These are phyloP conservation scores for Hippopotamus amphibius DNA, from an alignment of 2,113 vertebrate genomes.

Conservation along the genomic window DNA sequence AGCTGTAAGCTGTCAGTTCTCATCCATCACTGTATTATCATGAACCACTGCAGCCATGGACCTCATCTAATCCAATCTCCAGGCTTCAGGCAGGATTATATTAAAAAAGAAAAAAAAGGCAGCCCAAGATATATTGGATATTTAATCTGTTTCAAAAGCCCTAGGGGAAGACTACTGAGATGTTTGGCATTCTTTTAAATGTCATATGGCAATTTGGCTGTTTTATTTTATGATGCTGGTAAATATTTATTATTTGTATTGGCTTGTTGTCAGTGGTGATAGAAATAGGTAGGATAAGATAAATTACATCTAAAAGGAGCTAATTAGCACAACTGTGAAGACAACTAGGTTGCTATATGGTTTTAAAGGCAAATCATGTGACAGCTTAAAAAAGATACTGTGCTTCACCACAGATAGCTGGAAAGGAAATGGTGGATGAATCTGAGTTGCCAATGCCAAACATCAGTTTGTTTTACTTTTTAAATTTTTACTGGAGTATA, in stretches of 20 bases:
- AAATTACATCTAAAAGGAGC: too few species aligned
- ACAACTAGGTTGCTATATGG: neutral
- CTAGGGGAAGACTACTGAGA: neutral
- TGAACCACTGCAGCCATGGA: neutral
- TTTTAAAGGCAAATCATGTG: neutral
- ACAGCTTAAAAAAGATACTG: neutral
- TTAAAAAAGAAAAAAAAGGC: neutral
- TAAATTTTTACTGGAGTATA: neutral
- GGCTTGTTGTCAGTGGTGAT: constrained; percentile 15
- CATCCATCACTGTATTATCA: constrained; percentile 55
- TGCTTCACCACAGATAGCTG: neutral
- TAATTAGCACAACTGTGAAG: neutral
- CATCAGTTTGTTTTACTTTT: neutral
- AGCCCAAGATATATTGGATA: neutral
- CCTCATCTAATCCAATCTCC: constrained; percentile 11
- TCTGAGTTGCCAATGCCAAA: neutral
- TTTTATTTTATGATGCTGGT: constrained; percentile 42
- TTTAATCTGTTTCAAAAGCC: constrained; percentile 51
- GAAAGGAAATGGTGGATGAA: neutral
- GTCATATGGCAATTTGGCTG: neutral
- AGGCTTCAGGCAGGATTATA: constrained; percentile 18
- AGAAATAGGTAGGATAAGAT: neutral
- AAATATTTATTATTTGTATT: constrained; percentile 55
- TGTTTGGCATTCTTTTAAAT: constrained; percentile 16
- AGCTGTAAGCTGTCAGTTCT: constrained; percentile 67